Conservation (phyloP, 2,888 invertebrate species). For the Hesperia comma region DNA sequence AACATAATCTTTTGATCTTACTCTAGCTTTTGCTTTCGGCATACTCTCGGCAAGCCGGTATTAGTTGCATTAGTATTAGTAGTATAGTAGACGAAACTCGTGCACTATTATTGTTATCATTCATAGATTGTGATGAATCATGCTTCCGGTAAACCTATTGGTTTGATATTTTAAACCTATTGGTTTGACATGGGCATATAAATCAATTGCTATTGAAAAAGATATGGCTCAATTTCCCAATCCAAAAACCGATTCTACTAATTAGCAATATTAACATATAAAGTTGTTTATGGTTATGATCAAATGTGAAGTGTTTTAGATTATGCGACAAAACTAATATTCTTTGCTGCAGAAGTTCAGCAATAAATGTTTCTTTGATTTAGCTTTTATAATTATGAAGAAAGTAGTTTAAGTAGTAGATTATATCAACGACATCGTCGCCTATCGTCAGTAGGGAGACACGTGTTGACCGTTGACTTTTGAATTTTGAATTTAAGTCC, state of each 20-base stretch:
- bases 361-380: too few species aligned
- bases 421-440: not conserved
- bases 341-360: too few species aligned
- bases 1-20: not conserved
- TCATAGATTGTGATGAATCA: not conserved
- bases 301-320: too few species aligned
- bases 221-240: too few species aligned
- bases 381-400: slow-evolving; percentile 1
- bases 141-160: not conserved
- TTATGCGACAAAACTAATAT: too few species aligned
- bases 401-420: slow-evolving; percentile 4
- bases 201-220: too few species aligned
- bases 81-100: too few species aligned
- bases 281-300: too few species aligned
- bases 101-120: too few species aligned
- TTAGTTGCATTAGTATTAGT: not conserved
- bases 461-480: slow-evolving; percentile 14
- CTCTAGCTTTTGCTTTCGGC: not conserved
- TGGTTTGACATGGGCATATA: too few species aligned
- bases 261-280: too few species aligned
- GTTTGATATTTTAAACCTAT: not conserved
- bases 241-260: too few species aligned
- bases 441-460: slow-evolving; percentile 1
- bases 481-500: slow-evolving; percentile 11
- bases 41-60: not conserved